These are phyloP conservation scores for Abrostola triplasia DNA, from an alignment of 2,888 invertebrate genomes.

Conservation along the genomic window DNA sequence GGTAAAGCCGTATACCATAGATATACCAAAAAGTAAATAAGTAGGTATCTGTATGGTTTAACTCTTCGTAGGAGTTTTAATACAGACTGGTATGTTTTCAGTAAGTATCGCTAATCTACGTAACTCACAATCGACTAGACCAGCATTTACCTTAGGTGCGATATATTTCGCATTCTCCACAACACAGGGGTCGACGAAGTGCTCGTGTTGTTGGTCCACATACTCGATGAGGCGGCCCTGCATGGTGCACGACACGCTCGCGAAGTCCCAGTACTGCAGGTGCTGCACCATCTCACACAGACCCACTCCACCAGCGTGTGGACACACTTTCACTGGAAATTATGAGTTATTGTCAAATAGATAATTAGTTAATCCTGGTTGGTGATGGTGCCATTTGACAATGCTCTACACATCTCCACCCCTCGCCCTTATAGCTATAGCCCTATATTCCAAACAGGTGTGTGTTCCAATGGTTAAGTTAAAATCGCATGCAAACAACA, in stretches of 20 bases:
- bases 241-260: slow-evolving; percentile 91
- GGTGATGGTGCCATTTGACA: too few species aligned
- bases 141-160: slow-evolving; percentile 90
- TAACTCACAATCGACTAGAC: background rate
- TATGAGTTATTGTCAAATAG: background rate
- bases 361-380: too few species aligned
- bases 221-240: slow-evolving; percentile 94
- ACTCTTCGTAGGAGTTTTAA: too few species aligned
- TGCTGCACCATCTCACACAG: slow-evolving; percentile 98
- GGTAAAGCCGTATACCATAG: too few species aligned
- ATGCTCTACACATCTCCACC: too few species aligned
- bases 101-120: too few species aligned
- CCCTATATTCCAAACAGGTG: too few species aligned
- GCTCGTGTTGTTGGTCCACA: slow-evolving; percentile 96
- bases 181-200: slow-evolving; percentile 92
- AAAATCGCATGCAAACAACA: background rate
- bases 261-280: slow-evolving; percentile 96
- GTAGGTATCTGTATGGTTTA: too few species aligned
- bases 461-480: too few species aligned
- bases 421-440: too few species aligned
- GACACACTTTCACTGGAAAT: slow-evolving; percentile 95
- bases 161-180: slow-evolving; percentile 92
- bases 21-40: too few species aligned
- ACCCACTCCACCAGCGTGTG: slow-evolving; percentile 98
- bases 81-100: too few species aligned